These are phyloP conservation scores for Bicyclus anynana DNA, from an alignment of 1,140 invertebrate species.

Conservation along the genomic window DNA sequence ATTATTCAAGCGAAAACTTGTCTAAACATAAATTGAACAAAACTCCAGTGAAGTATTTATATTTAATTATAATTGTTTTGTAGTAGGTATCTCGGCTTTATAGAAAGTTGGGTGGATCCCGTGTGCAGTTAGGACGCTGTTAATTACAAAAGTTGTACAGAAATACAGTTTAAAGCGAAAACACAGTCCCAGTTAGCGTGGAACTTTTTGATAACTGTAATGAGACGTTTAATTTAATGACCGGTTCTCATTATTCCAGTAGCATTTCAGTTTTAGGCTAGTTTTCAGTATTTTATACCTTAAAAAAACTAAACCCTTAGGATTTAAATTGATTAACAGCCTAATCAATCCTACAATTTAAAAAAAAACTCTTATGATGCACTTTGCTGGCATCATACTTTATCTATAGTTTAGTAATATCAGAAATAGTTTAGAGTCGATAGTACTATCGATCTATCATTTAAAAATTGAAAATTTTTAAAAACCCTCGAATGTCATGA, in stretches of 20 bases:
- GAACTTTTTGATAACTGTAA: constrained; percentile 4
- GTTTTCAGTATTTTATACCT: not conserved
- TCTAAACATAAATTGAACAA: not conserved
- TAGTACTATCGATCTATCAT: no score
- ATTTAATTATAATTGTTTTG: constrained; percentile 3
- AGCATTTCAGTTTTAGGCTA: not conserved
- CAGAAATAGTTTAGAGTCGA: no score
- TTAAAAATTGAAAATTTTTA: no score
- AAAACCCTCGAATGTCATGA: no score
- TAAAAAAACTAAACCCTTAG: no score
- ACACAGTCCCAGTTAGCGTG: constrained; percentile 6
- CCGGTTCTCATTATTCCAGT: not conserved
- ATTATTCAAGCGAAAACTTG: not conserved
- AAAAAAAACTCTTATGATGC: no score
- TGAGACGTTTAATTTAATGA: not conserved
- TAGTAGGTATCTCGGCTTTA: not conserved
- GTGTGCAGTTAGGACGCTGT: constrained; percentile 11
- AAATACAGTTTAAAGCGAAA: constrained; percentile 19
- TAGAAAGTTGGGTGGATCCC: not conserved
- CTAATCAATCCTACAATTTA: no score
- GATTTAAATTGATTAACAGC: no score
- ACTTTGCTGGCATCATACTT: no score
- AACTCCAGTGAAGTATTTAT: constrained; percentile 1
- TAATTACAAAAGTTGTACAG: constrained; percentile 21
- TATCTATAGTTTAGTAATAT: no score